phyloP scores from a whole-genome alignment of 2,888 invertebrate species.

The Morpho deidamia region DNA sequence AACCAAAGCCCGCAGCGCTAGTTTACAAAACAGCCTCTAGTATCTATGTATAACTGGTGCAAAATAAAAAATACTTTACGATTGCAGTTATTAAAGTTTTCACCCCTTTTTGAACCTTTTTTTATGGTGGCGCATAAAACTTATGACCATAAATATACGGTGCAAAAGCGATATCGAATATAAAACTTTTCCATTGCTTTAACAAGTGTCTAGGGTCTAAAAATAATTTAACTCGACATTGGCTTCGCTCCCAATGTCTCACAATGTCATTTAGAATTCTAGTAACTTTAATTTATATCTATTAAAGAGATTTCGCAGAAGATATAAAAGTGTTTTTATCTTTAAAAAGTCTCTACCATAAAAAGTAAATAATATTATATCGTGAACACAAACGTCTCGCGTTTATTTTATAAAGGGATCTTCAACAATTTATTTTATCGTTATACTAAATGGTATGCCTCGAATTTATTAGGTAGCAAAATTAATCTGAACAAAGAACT shows the following conservation, averaged over 20 bases:
- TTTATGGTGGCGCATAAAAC: conserved; percentile 2
- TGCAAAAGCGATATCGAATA: conserved; percentile 1
- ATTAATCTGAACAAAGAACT: too few species aligned
- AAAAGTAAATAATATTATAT: not conserved
- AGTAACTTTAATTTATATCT: conserved; percentile 7
- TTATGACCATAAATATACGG: conserved; percentile 6
- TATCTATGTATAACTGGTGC: too few species aligned
- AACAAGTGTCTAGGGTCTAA: not conserved
- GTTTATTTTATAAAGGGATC: not conserved
- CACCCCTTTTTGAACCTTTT: not conserved
- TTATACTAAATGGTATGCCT: too few species aligned
- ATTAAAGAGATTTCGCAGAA: not conserved
- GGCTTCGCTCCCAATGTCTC: not conserved
- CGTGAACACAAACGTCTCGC: not conserved
- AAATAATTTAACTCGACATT: conserved; percentile 6
- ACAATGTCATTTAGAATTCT: conserved; percentile 1
- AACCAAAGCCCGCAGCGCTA: too few species aligned
- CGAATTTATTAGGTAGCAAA: too few species aligned
- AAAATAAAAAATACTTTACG: not conserved
- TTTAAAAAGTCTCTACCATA: not conserved
- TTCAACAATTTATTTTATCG: too few species aligned
- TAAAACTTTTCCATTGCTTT: conserved; percentile 5
- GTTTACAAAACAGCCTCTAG: too few species aligned
- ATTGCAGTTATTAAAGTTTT: not conserved
- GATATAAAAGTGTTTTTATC: not conserved